Evolutionary conservation across 2,888 invertebrate species (phyloP).

Genomic region (Drosophila demipolita): DNA sequence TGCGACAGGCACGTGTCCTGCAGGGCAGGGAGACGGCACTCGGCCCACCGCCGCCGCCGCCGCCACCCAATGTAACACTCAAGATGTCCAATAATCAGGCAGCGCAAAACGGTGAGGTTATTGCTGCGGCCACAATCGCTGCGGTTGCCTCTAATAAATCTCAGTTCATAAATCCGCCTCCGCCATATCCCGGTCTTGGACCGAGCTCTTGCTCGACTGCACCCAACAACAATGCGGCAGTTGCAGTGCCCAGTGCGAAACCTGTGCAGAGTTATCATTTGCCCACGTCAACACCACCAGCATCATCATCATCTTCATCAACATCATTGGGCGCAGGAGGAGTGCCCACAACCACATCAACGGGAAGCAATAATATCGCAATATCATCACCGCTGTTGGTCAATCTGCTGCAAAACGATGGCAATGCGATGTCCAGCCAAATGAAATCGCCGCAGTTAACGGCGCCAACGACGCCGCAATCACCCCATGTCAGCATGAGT

Average conservation of each 20-base stretch:
- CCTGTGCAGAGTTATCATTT: conserved; percentile 43
- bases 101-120: conserved; percentile 67
- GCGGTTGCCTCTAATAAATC: conserved; percentile 69
- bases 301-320: conserved; percentile 21
- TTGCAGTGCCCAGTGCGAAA: conserved; percentile 38
- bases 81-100: conserved; percentile 78
- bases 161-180: conserved; percentile 84
- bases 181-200: conserved; percentile 82
- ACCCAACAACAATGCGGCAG: conserved; percentile 42
- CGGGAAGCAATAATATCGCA: conserved; percentile 87
- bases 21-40: conserved; percentile 88
- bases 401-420: conserved; percentile 95
- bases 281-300: conserved; percentile 30
- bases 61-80: conserved; percentile 77
- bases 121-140: conserved; percentile 48
- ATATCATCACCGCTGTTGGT: conserved; percentile 95
- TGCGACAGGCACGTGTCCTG: conserved; percentile 95
- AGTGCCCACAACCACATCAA: conserved; percentile 57
- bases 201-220: conserved; percentile 40
- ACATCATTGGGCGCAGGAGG: conserved; percentile 16
- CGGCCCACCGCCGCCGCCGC: conserved; percentile 66
- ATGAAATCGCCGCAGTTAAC: conserved; percentile 75
- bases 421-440: conserved; percentile 74
- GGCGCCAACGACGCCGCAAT: conserved; percentile 60
- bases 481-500: conserved; percentile 70